Evolutionary conservation across 1,140 invertebrate genomes (phyloP), one percentile per base, ranked within the genome.

Genomic region (Atta texana): DNA sequence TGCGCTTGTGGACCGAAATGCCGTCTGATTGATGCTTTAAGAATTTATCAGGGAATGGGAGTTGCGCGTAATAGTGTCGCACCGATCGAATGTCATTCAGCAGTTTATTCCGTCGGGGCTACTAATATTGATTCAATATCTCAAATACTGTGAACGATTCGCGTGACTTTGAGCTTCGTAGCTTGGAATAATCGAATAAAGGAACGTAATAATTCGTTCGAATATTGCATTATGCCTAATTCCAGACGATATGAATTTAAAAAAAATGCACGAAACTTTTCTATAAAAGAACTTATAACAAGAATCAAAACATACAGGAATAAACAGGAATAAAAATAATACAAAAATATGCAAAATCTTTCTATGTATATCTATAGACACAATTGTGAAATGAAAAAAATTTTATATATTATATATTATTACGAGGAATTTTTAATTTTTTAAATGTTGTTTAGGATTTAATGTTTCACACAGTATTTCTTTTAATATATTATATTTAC

Each of bases 111-210:
- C 21, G 49, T 59, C 66, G 51, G n/a, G 21, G 21, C 64, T 81
- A 71, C 53, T 57, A 81, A 81, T 71, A 81, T 81, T 81, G 64
- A 81, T 81, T 81, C 51, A 81, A 81, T 81, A 80, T 80, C n/a
- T 49, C 64, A 24, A 71, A 81, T 71, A 21, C 31, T 31, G 16
- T 55, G 21, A 81, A 39, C 53, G 31, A 57, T 31, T 71, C 34
- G 64, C 51, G 64, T 81, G 64, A 51, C 78, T 71, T 21, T 71
- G 66, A 57, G 34, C 34, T 81, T 71, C 24, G 59, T 78, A 39
- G 59, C 24, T 51, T 24, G 78, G 64, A 81, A 81, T 81, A 81
- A 71, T 81, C 66, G 34, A 81, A 71, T 81, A 44, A 71, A 68
- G 66, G 34, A 69, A 71, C 51, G 34, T 28, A 81, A 81, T 71